phyloP scores from a whole-genome alignment of 1,140 invertebrate species.

The Atopsyche davidsoni region DNA sequence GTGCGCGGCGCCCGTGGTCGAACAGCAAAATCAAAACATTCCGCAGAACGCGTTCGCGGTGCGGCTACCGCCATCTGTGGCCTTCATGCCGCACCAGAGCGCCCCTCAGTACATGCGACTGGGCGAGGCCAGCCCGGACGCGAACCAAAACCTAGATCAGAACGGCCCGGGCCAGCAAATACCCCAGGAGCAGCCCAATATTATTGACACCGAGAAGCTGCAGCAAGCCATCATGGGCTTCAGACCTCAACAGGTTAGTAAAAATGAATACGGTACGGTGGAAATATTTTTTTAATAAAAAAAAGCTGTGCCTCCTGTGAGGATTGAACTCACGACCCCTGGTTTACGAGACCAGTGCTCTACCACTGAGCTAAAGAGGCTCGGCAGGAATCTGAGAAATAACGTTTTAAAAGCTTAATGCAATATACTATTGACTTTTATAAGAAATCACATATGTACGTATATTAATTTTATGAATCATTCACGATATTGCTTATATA shows the following conservation, averaged over 20 bases:
- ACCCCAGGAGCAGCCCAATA: slow-evolving; percentile 28
- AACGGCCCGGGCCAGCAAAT: slow-evolving; percentile 7
- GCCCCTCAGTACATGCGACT: slow-evolving; percentile 40
- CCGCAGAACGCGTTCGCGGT: slow-evolving; percentile 34
- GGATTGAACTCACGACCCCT: slow-evolving; percentile 89
- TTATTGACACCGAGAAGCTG: slow-evolving; percentile 45
- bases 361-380: slow-evolving; percentile 91
- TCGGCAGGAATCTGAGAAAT: too few relatives aligned
- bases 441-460: too few relatives aligned
- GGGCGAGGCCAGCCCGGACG: slow-evolving; percentile 32
- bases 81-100: slow-evolving; percentile 38
- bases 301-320: slow-evolving; percentile 64
- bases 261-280: neutral
- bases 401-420: too few relatives aligned
- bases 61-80: slow-evolving; percentile 39
- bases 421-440: too few relatives aligned
- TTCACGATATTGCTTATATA: too few relatives aligned
- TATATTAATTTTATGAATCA: too few relatives aligned
- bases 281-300: slow-evolving; percentile 4
- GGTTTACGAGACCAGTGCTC: slow-evolving; percentile 93
- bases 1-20: slow-evolving; percentile 48
- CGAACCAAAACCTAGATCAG: slow-evolving; percentile 11
- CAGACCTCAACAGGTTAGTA: slow-evolving; percentile 31
- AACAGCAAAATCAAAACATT: slow-evolving; percentile 35
- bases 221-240: slow-evolving; percentile 47